Evolutionary conservation across 2,888 invertebrate species (phyloP), one percentile per base, ranked within the genome.

Genomic region (Troides oblongomaculatus): DNA sequence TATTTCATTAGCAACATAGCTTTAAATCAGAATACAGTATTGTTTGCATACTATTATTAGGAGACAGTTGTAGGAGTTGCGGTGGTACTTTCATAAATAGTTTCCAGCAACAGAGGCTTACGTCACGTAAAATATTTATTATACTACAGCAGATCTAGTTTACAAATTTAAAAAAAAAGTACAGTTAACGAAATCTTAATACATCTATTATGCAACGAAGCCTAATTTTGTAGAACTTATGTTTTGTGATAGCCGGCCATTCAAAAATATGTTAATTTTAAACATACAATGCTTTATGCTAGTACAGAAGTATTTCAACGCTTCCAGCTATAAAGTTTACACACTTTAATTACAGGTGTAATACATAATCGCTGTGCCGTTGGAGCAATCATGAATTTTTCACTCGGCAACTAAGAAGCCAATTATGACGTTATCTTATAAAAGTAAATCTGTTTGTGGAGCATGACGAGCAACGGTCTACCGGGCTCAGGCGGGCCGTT

Each of bases 401-500:
- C 63, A 43, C 17, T 39, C 56, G 57, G 23, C 58, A 50, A 36
- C 58, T 17, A 62, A 50, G 62, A n/a, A 69, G 58, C 58, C 36
- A 69, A 73, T 70, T 74, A 68, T 71, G 71, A 69, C 71, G 75
- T 74, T 75, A 77, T 76, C 75, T 75, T 75, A 76, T 77, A 80
- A 79, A 78, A 78, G 76, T 77, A 78, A 81, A 80, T 71, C 75
- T 72, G 78, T 77, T 74, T 77, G 68, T 74, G 76, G 79, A 80
- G 81, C 84, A 78, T 83, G 80, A 79, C 81, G 74, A 62, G 78
- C 63, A 75, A 75, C 75, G 76, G 78, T 81, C 80, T 77, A 75
- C 76, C 75, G 78, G 77, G 74, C 69, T 66, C 69, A 53, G 57
- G 62, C 57, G 60, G 68, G 68, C 60, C 56, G 59, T 62, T 68